Conservation (phyloP, 2,888 invertebrate species). For the Machimus rusticus region DNA sequence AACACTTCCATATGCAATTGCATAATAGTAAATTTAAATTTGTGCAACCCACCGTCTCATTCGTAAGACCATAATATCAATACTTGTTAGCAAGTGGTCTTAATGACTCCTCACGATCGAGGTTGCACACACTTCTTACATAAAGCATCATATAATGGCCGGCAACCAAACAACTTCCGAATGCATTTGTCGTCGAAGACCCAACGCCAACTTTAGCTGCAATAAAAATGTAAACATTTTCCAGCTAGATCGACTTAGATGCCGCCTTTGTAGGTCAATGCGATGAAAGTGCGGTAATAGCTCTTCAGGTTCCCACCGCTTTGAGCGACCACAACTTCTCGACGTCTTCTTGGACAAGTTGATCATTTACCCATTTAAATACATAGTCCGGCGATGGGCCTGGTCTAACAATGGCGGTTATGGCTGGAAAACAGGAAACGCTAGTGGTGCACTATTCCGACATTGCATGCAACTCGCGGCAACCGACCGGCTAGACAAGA, state of each 20-base stretch:
- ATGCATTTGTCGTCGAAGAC: background rate
- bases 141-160: background rate
- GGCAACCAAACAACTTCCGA: background rate
- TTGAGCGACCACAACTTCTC: background rate
- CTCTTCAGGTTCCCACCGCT: background rate
- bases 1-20: background rate
- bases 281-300: background rate
- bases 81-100: background rate
- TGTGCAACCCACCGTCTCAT: background rate
- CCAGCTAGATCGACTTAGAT: background rate
- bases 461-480: background rate
- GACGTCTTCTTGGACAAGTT: background rate
- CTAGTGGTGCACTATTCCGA: background rate
- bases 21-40: background rate
- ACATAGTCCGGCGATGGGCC: background rate
- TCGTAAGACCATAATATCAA: background rate
- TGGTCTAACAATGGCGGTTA: too few species aligned
- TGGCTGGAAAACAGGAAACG: background rate
- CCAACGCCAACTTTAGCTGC: background rate
- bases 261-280: background rate
- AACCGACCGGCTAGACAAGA: background rate
- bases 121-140: background rate
- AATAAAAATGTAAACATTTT: background rate
- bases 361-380: background rate
- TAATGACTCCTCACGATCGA: background rate